Conservation (phyloP, 2,888 invertebrate species). For the Coleophora deauratella region DNA sequence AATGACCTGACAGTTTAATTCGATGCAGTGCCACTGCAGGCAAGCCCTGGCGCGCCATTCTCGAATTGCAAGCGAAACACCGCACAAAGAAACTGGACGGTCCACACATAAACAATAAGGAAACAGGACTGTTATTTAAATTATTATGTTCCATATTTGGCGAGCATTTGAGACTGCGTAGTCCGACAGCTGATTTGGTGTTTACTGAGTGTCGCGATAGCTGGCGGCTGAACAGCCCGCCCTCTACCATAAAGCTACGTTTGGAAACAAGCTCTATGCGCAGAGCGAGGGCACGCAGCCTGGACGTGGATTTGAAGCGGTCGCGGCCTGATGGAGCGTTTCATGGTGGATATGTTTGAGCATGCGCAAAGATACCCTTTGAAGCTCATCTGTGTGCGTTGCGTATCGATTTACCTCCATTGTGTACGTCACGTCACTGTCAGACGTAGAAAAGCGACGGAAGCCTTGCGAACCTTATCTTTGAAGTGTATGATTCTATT, state of each 20-base stretch:
- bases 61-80: constrained; percentile 23
- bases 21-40: constrained; percentile 48
- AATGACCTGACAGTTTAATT: constrained; percentile 35
- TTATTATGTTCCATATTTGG: constrained; percentile 52
- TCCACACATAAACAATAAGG: constrained; percentile 24
- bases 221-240: constrained; percentile 37
- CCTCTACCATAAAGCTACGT: constrained; percentile 41
- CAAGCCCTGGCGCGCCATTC: constrained; percentile 30
- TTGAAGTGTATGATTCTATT: constrained; percentile 49
- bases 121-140: constrained; percentile 28
- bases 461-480: constrained; percentile 30
- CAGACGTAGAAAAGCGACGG: constrained; percentile 41
- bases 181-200: constrained; percentile 65
- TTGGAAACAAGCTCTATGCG: neutral
- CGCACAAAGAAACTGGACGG: constrained; percentile 17
- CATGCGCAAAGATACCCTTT: constrained; percentile 45
- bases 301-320: constrained; percentile 10
- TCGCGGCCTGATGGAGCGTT: constrained; percentile 32
- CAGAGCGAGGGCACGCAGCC: constrained; percentile 16
- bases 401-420: constrained; percentile 56
- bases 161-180: constrained; percentile 52
- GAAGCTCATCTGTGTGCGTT: constrained; percentile 50
- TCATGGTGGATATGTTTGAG: constrained; percentile 43
- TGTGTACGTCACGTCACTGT: constrained; percentile 68
- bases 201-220: constrained; percentile 59